A percentile compares a stretch with the other conserved stretches of the same genome.
Evolutionary conservation across 2,113 vertebrate genomes (phyloP).

Genomic region (Blennius ocellaris): DNA sequence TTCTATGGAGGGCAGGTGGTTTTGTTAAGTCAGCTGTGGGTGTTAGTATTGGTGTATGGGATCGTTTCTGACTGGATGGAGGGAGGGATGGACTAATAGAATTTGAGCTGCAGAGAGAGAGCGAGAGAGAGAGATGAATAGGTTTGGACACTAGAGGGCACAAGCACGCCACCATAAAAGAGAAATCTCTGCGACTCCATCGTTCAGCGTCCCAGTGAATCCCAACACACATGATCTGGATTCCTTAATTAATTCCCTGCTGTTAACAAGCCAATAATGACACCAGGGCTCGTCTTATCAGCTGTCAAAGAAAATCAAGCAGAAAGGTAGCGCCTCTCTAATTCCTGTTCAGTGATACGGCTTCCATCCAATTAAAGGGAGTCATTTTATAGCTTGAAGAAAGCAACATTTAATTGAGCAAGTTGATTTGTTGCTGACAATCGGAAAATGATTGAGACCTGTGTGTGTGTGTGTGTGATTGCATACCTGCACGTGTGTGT

Average conservation of each 20-base stretch:
- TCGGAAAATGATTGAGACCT: conserved; percentile 2
- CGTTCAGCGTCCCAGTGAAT: conserved; percentile 8
- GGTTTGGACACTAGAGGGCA: conserved; percentile 62
- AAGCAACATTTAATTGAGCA: neutral
- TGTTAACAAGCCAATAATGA: conserved; percentile 24
- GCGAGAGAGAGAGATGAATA: neutral
- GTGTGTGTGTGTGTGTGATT: neutral
- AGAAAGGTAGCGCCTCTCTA: neutral
- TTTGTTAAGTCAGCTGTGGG: too few species aligned
- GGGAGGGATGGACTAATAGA: too few species aligned
- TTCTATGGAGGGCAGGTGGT: too few species aligned
- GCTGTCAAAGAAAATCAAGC: neutral
- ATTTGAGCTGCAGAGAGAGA: neutral
- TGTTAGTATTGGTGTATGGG: too few species aligned
- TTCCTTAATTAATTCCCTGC: conserved; percentile 16
- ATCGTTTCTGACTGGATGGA: too few species aligned
- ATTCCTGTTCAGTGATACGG: neutral
- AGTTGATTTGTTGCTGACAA: neutral
- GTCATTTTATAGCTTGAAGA: neutral
- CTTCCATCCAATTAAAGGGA: neutral
- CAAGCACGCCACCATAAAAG: conserved; percentile 30
- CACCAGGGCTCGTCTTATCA: conserved; percentile 9
- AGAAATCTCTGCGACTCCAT: neutral
- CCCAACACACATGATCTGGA: conserved; percentile 28
- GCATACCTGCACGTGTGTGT: neutral